These are phyloP conservation scores for Neocrepidodera transversa DNA, from an alignment of 2,888 invertebrate genomes.

Conservation along the genomic window DNA sequence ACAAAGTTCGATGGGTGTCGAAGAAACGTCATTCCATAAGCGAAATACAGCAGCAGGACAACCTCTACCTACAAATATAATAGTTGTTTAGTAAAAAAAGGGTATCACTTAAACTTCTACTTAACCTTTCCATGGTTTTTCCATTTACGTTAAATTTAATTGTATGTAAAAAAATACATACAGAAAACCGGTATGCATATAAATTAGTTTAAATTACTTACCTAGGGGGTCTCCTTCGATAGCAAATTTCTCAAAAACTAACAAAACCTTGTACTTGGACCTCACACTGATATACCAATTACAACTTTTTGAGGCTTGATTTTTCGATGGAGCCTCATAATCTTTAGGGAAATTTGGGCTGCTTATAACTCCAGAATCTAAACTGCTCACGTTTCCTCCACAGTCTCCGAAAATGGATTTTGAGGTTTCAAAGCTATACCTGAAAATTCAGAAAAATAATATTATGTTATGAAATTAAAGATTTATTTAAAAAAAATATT, in stretches of 20 bases:
- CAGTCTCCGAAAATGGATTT: constrained; percentile 92
- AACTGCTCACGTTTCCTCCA: constrained; percentile 87
- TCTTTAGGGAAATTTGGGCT: constrained; percentile 92
- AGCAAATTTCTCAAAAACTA: constrained; percentile 90
- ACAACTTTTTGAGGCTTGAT: constrained; percentile 86
- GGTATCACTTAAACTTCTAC: too few relatives aligned
- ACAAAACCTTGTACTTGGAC: constrained; percentile 84
- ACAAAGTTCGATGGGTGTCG: constrained; percentile 86
- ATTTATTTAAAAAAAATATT: neutral
- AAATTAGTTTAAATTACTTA: too few relatives aligned
- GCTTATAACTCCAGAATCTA: constrained; percentile 82
- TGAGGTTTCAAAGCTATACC: constrained; percentile 87
- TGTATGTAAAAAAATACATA: too few relatives aligned
- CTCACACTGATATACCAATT: constrained; percentile 95
- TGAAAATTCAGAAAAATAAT: neutral
- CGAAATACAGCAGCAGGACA: constrained; percentile 91
- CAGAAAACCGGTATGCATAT: too few relatives aligned
- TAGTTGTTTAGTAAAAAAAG: too few relatives aligned
- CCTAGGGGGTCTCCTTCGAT: constrained; percentile 92
- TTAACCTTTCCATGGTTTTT: too few relatives aligned
- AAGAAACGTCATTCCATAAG: constrained; percentile 84
- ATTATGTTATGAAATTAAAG: neutral
- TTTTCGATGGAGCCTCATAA: constrained; percentile 83
- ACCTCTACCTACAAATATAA: constrained; percentile 73
- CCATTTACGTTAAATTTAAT: too few relatives aligned